Percentiles rank a stretch among this genome's conserved stretches.
Conservation (phyloP, 1,140 invertebrate genomes). For the Frieseomelitta varia region DNA sequence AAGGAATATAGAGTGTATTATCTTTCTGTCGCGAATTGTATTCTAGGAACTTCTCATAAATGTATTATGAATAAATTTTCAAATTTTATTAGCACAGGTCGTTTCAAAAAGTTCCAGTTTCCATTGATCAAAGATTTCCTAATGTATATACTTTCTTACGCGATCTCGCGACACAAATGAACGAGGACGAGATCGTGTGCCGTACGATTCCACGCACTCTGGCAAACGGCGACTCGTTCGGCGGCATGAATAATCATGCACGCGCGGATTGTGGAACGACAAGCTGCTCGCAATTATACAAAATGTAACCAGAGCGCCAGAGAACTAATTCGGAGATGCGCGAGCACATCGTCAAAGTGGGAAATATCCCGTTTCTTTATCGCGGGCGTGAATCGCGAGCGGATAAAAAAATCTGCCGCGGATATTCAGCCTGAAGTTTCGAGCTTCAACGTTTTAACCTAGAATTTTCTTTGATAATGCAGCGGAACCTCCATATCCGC, state of each 20-base stretch:
- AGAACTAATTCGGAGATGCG: conserved; percentile 13
- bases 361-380: conserved; percentile 19
- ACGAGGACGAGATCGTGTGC: background rate
- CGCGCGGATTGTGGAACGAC: background rate
- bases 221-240: background rate
- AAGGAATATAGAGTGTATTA: no score
- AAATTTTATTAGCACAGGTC: background rate
- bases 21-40: no score
- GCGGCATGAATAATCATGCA: conserved; percentile 15
- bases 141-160: background rate
- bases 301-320: background rate
- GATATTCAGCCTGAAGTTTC: background rate
- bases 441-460: conserved; percentile 4
- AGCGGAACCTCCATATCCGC: background rate
- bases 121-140: background rate
- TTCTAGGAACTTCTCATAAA: background rate
- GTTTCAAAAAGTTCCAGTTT: background rate
- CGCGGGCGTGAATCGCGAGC: background rate
- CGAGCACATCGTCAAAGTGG: conserved; percentile 1
- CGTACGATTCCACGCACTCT: background rate
- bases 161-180: background rate
- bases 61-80: background rate
- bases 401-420: background rate
- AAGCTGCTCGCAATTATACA: background rate
- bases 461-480: conserved; percentile 34